These are phyloP conservation scores for Pollachius pollachius DNA, from an alignment of 2,113 vertebrate species.

Conservation along the genomic window DNA sequence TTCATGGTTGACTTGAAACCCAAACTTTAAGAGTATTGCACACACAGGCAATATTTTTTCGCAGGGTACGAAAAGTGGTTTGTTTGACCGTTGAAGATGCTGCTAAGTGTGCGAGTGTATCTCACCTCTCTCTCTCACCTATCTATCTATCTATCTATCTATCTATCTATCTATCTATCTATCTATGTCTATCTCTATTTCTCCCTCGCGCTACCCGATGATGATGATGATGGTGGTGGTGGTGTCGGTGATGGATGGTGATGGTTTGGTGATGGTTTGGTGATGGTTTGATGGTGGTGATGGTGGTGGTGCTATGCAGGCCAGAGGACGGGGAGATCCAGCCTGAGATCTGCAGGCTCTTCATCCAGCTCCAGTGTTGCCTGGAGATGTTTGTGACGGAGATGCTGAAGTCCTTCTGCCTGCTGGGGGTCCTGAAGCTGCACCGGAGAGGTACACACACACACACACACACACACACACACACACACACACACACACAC, in stretches of 20 bases:
- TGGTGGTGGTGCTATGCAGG: constrained; percentile 62
- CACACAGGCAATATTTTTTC: too few relatives aligned
- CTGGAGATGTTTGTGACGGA: constrained; percentile 98
- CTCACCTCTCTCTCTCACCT: too few relatives aligned
- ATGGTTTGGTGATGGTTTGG: too few relatives aligned
- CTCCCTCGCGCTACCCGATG: background rate
- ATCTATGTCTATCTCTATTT: background rate
- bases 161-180: background rate
- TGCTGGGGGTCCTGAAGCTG: constrained; percentile 93
- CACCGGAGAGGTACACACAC: constrained; percentile 86
- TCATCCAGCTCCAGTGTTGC: constrained; percentile 96
- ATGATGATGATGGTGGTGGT: too few relatives aligned
- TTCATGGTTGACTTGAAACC: too few relatives aligned
- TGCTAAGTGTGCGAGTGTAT: too few relatives aligned
- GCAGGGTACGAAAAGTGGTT: too few relatives aligned
- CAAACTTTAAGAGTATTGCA: too few relatives aligned
- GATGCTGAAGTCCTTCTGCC: constrained; percentile 96
- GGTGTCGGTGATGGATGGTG: background rate
- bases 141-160: background rate
- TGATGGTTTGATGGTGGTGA: background rate
- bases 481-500: too few relatives aligned
- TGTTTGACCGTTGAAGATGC: too few relatives aligned
- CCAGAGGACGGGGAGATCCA: constrained; percentile 96
- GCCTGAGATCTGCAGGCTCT: constrained; percentile 94
- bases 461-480: background rate